Percentiles rank a stretch among this genome's conserved stretches.
Conservation (phyloP, 2,113 vertebrate genomes). For the Clarias batrachus region DNA sequence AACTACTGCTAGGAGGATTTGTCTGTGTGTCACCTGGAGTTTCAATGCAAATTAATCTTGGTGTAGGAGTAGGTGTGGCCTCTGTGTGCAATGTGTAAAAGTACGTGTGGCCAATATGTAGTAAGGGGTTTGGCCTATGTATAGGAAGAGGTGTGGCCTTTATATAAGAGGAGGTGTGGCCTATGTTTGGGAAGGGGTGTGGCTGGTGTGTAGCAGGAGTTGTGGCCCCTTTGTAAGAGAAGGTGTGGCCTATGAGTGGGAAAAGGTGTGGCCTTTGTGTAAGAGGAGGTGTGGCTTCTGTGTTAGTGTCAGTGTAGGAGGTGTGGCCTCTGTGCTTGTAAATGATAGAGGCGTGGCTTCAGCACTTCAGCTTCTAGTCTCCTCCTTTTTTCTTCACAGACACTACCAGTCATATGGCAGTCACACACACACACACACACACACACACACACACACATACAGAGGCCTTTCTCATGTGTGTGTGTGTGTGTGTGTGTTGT, state of each 20-base stretch:
- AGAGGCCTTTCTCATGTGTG: not conserved
- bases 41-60: not conserved
- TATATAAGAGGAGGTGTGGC: not conserved
- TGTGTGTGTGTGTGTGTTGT: not conserved
- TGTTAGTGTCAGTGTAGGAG: not conserved
- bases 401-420: not conserved
- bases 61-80: not conserved
- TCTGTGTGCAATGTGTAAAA: not conserved
- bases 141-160: not conserved
- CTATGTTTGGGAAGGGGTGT: not conserved
- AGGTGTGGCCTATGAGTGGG: not conserved
- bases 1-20: no score
- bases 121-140: not conserved
- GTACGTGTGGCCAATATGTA: not conserved
- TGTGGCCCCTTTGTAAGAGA: not conserved
- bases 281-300: not conserved
- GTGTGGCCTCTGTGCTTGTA: not conserved
- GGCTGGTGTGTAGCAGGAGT: not conserved
- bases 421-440: not conserved
- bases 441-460: not conserved
- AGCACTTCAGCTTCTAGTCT: not conserved
- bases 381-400: not conserved
- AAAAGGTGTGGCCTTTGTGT: not conserved
- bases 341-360: not conserved
- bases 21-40: not conserved